Base-by-base conservation (phyloP, 1,140 invertebrate species). In the Antheraea mylitta region DNA sequence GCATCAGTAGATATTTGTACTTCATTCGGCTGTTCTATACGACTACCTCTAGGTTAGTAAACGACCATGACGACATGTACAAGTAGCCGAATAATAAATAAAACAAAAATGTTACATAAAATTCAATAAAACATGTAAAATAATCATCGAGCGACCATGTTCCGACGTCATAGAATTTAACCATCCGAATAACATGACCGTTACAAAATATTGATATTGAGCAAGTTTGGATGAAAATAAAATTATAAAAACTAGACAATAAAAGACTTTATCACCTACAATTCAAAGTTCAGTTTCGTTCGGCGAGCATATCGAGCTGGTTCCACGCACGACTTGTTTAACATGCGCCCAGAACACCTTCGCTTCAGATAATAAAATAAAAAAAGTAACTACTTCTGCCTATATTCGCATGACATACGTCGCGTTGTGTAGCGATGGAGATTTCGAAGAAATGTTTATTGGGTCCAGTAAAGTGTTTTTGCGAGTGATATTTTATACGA, bases 281-380 rank as follows among this genome's bases (percentile, higher is more conserved):
- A 18, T 61, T 53, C 69, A 70, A 70, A 68, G 69, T 67, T 69
- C 64, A 66, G 11, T 65, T 70, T 70, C 18, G 19, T 42, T 59
- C 38, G 36, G 63, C 69, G 67, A 68, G 30, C 67, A 66, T 7
- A 7, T 48, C 30, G 37, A 38, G 64, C 64, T 42, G 60, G 58
- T 68, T 22, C 3, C 16, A 36, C 48, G 38, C 64, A 53, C 64
- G 67, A 72, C 70, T 74, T 76, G 75, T 79, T 77, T 79, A 79
- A 79, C 75, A 77, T 73, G 67, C 65, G 61, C 74, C 62, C 77
- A 60, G 65, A 67, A 71, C 67, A 74, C 75, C 77, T 79, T 73
- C 77, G 75, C 75, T 67, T 18, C 63, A 64, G 69, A 70, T 67
- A 73, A 73, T 72, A 72, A 72, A 78, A 74, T 42, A 42, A 42